phyloP scores from a whole-genome alignment of 2,888 invertebrate species.

The Leucoma salicis region DNA sequence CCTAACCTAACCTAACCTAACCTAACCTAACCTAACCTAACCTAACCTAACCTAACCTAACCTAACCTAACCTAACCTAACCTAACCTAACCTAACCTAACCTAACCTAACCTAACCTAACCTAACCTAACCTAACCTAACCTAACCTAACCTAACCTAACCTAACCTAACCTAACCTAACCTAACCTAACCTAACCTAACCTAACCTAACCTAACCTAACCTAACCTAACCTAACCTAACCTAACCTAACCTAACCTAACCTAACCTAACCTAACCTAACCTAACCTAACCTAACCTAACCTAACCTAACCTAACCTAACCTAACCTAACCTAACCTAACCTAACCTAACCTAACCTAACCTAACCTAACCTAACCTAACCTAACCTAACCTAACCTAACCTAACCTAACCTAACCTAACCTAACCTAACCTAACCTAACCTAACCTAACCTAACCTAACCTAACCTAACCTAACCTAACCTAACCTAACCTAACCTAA shows the following conservation, averaged over 20 bases:
- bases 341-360: constrained; percentile 16
- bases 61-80: constrained; percentile 15
- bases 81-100: constrained; percentile 16
- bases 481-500: constrained; percentile 23
- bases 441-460: constrained; percentile 18
- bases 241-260: constrained; percentile 10
- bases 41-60: constrained; percentile 15
- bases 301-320: constrained; percentile 16
- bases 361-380: constrained; percentile 15
- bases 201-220: constrained; percentile 16
- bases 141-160: constrained; percentile 12
- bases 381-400: constrained; percentile 16
- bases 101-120: constrained; percentile 16
- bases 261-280: constrained; percentile 14
- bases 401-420: constrained; percentile 13
- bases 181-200: constrained; percentile 16
- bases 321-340: constrained; percentile 19
- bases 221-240: constrained; percentile 15
- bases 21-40: constrained; percentile 15
- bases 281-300: constrained; percentile 13
- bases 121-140: constrained; percentile 11
- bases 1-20: constrained; percentile 16
- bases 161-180: constrained; percentile 10
- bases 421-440: constrained; percentile 18
- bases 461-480: constrained; percentile 20